phyloP scores from a whole-genome alignment of 2,113 vertebrate species.

The Pangasianodon gigas region DNA sequence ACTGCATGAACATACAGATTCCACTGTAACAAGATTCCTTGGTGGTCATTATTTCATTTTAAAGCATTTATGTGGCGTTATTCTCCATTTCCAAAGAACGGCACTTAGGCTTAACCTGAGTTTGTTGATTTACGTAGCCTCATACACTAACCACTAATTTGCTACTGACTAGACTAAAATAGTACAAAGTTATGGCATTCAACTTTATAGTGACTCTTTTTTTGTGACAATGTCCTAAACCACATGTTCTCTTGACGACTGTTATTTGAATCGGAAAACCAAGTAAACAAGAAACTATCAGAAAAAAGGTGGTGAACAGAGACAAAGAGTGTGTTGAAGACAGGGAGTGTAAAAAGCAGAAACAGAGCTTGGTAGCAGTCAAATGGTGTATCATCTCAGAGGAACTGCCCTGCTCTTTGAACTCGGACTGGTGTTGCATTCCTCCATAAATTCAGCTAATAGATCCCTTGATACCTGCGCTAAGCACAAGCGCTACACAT shows the following conservation, averaged over 20 bases:
- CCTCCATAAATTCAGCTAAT: constrained; percentile 67
- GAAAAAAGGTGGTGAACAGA: not conserved
- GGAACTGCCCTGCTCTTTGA: constrained; percentile 61
- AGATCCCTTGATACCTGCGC: constrained; percentile 62
- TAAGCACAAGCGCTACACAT: constrained; percentile 58
- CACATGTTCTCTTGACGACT: not conserved
- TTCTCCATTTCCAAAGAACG: not conserved
- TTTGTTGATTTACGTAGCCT: not conserved
- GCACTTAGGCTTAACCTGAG: not conserved
- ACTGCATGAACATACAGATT: not conserved
- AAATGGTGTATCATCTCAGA: constrained; percentile 27
- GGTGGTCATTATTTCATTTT: constrained; percentile 4
- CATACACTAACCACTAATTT: not conserved
- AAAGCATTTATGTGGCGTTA: not conserved
- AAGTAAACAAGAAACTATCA: not conserved
- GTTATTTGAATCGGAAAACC: not conserved
- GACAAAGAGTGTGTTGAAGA: not conserved
- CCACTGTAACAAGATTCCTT: not conserved
- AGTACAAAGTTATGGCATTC: not conserved
- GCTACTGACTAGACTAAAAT: not conserved
- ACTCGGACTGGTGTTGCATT: constrained; percentile 60
- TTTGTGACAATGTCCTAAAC: not conserved
- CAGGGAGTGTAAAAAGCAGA: not conserved
- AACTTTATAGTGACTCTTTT: too few relatives aligned
- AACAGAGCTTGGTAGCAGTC: constrained; percentile 32